Evolutionary conservation across 2,797 vertebrate species (phyloP).

Genomic region (Brachyalestes nurse): DNA sequence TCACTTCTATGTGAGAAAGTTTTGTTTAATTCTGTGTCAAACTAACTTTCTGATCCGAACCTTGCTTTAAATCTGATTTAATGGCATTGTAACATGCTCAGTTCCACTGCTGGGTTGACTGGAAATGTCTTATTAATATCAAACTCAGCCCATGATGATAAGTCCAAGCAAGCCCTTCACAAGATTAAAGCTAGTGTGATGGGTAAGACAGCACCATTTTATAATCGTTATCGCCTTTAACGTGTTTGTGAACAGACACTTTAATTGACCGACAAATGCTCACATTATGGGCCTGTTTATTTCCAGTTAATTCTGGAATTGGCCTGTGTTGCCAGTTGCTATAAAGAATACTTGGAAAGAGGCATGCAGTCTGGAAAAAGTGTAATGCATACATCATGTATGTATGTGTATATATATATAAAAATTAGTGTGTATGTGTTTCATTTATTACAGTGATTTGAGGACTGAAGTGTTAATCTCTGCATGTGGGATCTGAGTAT

Average conservation of each 20-base stretch:
- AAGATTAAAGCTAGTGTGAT: no score
- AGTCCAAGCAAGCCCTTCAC: no score
- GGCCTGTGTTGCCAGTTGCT: background rate
- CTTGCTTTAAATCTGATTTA: no score
- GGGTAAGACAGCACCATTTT: background rate
- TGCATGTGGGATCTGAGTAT: conserved; percentile 45
- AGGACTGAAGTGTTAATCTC: conserved; percentile 14
- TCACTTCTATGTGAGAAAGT: no score
- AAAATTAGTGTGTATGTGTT: background rate
- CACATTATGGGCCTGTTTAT: background rate
- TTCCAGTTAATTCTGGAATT: background rate
- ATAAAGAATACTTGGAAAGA: background rate
- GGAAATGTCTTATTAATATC: no score
- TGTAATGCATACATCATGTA: no score
- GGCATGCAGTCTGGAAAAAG: background rate
- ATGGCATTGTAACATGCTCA: no score
- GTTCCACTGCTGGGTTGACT: no score
- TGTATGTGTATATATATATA: no score
- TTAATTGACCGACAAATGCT: background rate
- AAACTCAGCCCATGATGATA: no score
- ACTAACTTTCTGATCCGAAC: no score
- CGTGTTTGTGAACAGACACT: background rate
- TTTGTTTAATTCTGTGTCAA: no score
- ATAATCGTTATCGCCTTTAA: background rate
- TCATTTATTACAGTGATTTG: background rate